Evolutionary conservation across 2,888 invertebrate species (phyloP), one percentile per base, ranked within the genome.

Genomic region (Theretra japonica): DNA sequence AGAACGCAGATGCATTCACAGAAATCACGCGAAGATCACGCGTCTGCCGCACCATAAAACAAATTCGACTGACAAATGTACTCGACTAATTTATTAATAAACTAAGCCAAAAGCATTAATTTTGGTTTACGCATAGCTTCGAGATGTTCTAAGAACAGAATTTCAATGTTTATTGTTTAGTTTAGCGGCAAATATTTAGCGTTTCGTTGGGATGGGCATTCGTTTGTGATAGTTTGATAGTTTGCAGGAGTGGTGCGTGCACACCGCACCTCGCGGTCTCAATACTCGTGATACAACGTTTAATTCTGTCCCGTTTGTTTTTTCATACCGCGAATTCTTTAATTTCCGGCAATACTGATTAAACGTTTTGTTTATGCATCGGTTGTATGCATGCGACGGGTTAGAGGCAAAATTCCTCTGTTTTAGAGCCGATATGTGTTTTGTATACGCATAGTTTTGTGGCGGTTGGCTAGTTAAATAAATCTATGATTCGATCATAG

Each of bases 221-320:
- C 68, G 56, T 70, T 69, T 30, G 33, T 53, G 75, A 41, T 41
- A 41, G 33, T 76, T 76, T 76, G 73, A 73, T 75, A 72, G 59
- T 75, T 74, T 73, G 72, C 62, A 58, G 30, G 72, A 71, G 73
- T 73, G 75, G 69, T n/a, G 73, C 74, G 75, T 77, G 76, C 77
- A 77, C 77, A 75, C 75, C 74, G 74, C 73, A 73, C 74, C 69
- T 70, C n/a, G 23, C 21, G 48, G 41, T 6, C 23, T 48, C n/a
- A 8, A n/a, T n/a, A 48, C 65, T 23, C 11, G 48, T 65, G 65
- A 65, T 65, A 48, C 65, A 41, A 65, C 23, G 17, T 41, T 65
- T 65, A 65, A 65, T 48, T 65, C 48, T 65, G 65, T 65, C 65
- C 23, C 23, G 23, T 1, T 21, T 6, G 41, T 6, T 41, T 33